phyloP scores from a whole-genome alignment of 2,888 invertebrate species.

The Drosophila glabriapex region DNA sequence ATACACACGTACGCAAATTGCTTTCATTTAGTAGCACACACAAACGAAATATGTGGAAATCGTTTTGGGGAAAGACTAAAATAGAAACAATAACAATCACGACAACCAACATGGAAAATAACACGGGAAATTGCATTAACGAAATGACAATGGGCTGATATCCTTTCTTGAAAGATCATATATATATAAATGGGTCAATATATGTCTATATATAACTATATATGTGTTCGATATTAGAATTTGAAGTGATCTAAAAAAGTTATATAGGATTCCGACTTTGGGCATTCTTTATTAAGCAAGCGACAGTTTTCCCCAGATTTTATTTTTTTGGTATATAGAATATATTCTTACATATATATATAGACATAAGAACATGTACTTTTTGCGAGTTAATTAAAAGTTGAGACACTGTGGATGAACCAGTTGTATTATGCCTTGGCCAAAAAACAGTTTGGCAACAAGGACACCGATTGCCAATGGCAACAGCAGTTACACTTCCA shows the following conservation, averaged over 20 bases:
- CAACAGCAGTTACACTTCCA: conserved; percentile 10
- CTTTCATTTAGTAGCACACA: conserved; percentile 27
- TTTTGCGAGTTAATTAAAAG: background rate
- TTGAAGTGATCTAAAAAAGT: background rate
- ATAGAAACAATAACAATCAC: conserved; percentile 39
- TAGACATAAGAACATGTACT: background rate
- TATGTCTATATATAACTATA: background rate
- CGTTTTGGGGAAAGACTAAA: conserved; percentile 17
- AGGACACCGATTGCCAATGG: conserved; percentile 9
- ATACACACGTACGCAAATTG: conserved; percentile 5
- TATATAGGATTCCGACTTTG: background rate
- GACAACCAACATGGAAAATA: conserved; percentile 14
- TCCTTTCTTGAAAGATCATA: conserved; percentile 21
- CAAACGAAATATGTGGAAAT: conserved; percentile 26
- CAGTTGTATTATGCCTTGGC: background rate
- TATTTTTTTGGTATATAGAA: background rate
- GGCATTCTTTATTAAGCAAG: background rate
- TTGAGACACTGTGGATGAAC: background rate
- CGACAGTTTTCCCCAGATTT: background rate
- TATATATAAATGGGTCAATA: background rate
- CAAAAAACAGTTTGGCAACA: background rate
- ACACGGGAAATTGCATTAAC: background rate
- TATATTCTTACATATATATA: background rate
- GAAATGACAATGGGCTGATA: conserved; percentile 12
- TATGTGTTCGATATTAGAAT: background rate